A percentile compares a stretch with the other conserved stretches of the same genome.
phyloP scores from a whole-genome alignment of 92 coral and sea anemone species.

The Heliopora coerulea region DNA sequence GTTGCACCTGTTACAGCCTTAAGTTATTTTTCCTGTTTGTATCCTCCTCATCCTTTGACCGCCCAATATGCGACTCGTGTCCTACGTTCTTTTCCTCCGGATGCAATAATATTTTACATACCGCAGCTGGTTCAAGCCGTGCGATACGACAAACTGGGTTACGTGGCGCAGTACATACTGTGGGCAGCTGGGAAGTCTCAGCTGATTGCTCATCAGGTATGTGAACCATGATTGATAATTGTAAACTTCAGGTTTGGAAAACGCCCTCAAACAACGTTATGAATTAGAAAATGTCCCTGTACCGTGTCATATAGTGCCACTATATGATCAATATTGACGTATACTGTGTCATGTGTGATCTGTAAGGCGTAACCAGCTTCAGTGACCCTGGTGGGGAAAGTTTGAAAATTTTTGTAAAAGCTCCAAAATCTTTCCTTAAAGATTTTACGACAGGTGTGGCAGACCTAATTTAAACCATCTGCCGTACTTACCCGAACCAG shows the following conservation, averaged over 20 bases:
- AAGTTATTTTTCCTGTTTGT: constrained; percentile 95
- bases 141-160: constrained; percentile 91
- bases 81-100: constrained; percentile 96
- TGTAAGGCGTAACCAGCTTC: too few species aligned
- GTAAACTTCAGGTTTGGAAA: background rate
- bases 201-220: constrained; percentile 96
- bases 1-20: constrained; percentile 95
- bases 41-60: constrained; percentile 92
- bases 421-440: too few species aligned
- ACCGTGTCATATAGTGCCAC: too few species aligned
- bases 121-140: constrained; percentile 96
- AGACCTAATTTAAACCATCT: too few species aligned
- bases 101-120: constrained; percentile 84
- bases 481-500: too few species aligned
- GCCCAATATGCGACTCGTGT: constrained; percentile 98
- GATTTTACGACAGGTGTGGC: too few species aligned
- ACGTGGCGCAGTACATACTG: constrained; percentile 88
- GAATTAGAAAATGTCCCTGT: too few species aligned
- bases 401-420: too few species aligned
- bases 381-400: too few species aligned
- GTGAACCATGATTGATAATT: background rate
- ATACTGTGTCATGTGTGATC: too few species aligned
- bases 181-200: constrained; percentile 98
- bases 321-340: too few species aligned
- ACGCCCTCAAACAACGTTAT: too few species aligned